phyloP scores from a whole-genome alignment of 2,797 vertebrate genomes.

The Numenius phaeopus region DNA sequence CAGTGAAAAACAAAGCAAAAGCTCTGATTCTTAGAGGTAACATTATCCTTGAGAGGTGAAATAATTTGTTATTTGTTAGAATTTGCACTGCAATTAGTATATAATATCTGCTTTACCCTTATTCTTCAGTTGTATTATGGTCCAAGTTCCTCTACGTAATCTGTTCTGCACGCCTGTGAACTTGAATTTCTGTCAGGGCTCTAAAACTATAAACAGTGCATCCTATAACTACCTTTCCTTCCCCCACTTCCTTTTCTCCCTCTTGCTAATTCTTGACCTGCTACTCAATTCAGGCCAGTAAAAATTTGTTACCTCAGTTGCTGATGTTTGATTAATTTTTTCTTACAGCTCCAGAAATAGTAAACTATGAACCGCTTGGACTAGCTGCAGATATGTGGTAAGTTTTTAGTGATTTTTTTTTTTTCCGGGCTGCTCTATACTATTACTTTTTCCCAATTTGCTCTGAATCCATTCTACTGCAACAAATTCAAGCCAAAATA shows the following conservation, averaged over 20 bases:
- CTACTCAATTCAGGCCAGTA: background rate
- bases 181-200: background rate
- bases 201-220: background rate
- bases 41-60: background rate
- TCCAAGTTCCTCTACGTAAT: background rate
- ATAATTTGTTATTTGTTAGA: background rate
- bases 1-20: background rate
- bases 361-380: conserved; percentile 96
- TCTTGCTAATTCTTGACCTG: background rate
- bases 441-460: background rate
- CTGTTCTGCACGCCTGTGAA: background rate
- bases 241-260: background rate
- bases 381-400: conserved; percentile 98
- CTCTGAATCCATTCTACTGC: background rate
- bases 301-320: conserved; percentile 8
- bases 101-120: background rate
- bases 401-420: conserved; percentile 57
- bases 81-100: background rate
- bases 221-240: background rate
- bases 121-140: background rate
- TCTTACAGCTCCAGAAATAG: conserved; percentile 97
- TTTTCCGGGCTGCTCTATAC: background rate
- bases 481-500: background rate
- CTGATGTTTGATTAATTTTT: conserved; percentile 51
- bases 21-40: background rate